phyloP scores from a whole-genome alignment of 2,113 vertebrate genomes.

The Rhabdornis inornatus region DNA sequence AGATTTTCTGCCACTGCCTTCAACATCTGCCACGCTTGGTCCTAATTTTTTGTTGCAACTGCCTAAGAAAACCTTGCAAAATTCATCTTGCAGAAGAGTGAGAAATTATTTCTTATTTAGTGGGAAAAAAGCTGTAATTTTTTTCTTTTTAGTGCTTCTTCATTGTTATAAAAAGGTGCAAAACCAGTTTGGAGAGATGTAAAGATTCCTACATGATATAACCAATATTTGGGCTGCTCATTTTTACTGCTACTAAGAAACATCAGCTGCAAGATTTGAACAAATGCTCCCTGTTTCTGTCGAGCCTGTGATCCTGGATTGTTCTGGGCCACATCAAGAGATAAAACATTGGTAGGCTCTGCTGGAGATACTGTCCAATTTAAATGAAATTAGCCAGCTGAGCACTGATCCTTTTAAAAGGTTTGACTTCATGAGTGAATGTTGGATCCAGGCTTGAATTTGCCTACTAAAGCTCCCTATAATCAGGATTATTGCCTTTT shows the following conservation, averaged over 20 bases:
- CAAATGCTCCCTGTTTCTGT: not conserved
- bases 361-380: constrained; percentile 45
- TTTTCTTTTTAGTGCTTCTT: not conserved
- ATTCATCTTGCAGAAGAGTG: not conserved
- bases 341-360: constrained; percentile 13
- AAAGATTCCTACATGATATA: not conserved
- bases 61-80: not conserved
- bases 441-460: not conserved
- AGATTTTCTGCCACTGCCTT: not conserved
- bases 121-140: not conserved
- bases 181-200: not conserved
- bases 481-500: constrained; percentile 44
- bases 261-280: not conserved
- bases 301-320: not conserved
- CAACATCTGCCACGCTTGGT: not conserved
- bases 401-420: constrained; percentile 34
- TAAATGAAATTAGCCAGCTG: constrained; percentile 41
- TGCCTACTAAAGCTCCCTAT: constrained; percentile 15
- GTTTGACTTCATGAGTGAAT: not conserved
- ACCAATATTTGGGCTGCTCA: not conserved
- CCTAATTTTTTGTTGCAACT: not conserved
- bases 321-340: constrained; percentile 11
- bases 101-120: not conserved
- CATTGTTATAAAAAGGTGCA: not conserved
- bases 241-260: not conserved